phyloP scores from a whole-genome alignment of 2,888 invertebrate genomes.

The Gastracanthus pulcherrimus region DNA sequence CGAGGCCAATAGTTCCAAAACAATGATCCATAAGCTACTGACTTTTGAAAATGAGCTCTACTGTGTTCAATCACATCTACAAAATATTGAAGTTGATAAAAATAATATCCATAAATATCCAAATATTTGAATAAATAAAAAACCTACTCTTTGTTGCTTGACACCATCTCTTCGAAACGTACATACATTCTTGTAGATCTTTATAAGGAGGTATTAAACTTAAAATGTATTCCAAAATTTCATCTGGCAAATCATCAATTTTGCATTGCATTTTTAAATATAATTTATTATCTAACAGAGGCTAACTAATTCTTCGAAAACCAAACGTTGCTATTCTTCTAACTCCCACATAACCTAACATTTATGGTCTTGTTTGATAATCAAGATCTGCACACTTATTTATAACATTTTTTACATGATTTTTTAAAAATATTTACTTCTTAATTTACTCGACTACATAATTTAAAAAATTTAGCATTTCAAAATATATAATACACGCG shows the following conservation, averaged over 20 bases:
- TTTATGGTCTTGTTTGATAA: conserved; percentile 23
- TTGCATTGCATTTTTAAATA: conserved; percentile 67
- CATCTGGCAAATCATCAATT: conserved; percentile 91
- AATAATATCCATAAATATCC: neutral
- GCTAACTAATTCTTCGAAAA: conserved; percentile 41
- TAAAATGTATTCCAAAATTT: conserved; percentile 95
- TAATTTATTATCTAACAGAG: neutral
- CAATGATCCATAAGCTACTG: conserved; percentile 87
- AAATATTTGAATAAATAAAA: neutral
- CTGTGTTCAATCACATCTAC: conserved; percentile 89
- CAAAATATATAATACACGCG: too few species aligned
- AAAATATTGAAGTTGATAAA: conserved; percentile 62
- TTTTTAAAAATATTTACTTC: neutral
- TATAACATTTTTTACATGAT: neutral
- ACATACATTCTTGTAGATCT: conserved; percentile 91
- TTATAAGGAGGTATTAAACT: conserved; percentile 93
- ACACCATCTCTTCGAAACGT: conserved; percentile 93
- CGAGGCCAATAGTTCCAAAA: conserved; percentile 85
- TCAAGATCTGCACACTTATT: neutral
- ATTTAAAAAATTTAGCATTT: too few species aligned
- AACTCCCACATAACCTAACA: conserved; percentile 38
- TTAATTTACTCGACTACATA: too few species aligned
- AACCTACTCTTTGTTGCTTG: conserved; percentile 89
- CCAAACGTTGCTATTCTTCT: conserved; percentile 12
- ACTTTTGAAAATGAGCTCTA: conserved; percentile 86